Conservation (phyloP, 2,888 invertebrate species). For the Toxonevra muliebris region DNA sequence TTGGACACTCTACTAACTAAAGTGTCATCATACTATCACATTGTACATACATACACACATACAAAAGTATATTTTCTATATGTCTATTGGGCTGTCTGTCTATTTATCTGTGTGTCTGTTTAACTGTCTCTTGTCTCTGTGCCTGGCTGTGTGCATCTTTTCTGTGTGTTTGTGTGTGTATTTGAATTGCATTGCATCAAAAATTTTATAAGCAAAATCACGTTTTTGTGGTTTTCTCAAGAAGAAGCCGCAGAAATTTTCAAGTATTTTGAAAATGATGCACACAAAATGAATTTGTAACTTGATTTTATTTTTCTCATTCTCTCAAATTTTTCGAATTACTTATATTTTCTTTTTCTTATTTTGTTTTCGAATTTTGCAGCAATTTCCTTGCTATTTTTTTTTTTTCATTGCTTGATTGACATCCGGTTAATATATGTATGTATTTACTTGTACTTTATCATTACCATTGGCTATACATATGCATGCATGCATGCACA, state of each 20-base stretch:
- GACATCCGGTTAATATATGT: background rate
- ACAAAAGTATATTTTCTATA: no score
- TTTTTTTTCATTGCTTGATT: background rate
- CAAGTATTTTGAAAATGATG: background rate
- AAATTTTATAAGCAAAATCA: slow-evolving; percentile 53
- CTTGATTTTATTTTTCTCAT: background rate
- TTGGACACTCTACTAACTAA: no score
- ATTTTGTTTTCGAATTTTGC: background rate
- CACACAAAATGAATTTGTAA: background rate
- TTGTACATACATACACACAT: no score
- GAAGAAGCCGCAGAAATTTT: slow-evolving; percentile 12
- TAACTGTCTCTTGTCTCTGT: no score
- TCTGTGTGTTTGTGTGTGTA: background rate
- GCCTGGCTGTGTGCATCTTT: no score
- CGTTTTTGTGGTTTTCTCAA: slow-evolving; percentile 50
- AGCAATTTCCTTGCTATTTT: slow-evolving; percentile 1
- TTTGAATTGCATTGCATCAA: slow-evolving; percentile 27
- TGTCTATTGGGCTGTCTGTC: no score
- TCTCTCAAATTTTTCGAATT: slow-evolving; percentile 31
- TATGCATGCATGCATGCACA: slow-evolving; percentile 32
- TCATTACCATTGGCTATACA: slow-evolving; percentile 3
- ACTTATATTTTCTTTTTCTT: background rate
- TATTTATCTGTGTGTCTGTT: no score
- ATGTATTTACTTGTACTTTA: slow-evolving; percentile 12
- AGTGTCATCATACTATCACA: no score